A percentile compares a stretch with the other conserved stretches of the same genome.
Evolutionary conservation across 2,797 vertebrate genomes (phyloP).

Genomic region (Coregonus sp.): DNA sequence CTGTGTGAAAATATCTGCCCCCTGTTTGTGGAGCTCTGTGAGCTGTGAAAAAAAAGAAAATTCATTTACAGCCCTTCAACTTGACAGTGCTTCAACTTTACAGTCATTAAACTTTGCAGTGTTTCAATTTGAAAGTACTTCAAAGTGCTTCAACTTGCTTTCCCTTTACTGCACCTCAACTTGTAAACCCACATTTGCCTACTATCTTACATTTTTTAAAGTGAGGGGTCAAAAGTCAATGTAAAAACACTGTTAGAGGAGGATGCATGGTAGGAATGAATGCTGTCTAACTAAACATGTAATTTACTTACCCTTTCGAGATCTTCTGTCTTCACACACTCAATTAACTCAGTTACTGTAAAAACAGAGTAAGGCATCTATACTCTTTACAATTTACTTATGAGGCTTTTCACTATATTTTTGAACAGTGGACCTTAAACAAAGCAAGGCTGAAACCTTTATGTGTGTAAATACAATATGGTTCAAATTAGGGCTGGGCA

Average conservation of each 20-base stretch:
- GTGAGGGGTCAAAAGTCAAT: too few species aligned
- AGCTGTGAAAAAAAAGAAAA: conserved; percentile 69
- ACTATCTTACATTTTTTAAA: background rate
- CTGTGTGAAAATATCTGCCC: conserved; percentile 79
- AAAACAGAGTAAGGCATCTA: background rate
- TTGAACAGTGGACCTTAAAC: background rate
- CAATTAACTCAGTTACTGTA: conserved; percentile 75
- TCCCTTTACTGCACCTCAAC: too few species aligned
- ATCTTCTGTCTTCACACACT: conserved; percentile 81
- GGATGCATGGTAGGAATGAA: background rate
- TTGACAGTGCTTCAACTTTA: background rate
- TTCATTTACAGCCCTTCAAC: background rate
- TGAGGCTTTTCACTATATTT: background rate
- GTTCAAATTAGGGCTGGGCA: background rate
- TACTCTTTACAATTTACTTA: background rate
- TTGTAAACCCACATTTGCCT: background rate
- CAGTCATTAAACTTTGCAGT: background rate
- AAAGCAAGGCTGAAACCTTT: background rate
- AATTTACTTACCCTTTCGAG: conserved; percentile 77
- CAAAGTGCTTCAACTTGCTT: too few species aligned
- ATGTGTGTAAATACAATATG: background rate
- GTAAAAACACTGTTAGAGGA: background rate
- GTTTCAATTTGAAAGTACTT: background rate
- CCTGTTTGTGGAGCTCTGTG: conserved; percentile 81
- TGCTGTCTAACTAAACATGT: background rate